These are phyloP conservation scores for Pterocles orientalis DNA, from an alignment of 2,113 vertebrate genomes.

Conservation along the genomic window DNA sequence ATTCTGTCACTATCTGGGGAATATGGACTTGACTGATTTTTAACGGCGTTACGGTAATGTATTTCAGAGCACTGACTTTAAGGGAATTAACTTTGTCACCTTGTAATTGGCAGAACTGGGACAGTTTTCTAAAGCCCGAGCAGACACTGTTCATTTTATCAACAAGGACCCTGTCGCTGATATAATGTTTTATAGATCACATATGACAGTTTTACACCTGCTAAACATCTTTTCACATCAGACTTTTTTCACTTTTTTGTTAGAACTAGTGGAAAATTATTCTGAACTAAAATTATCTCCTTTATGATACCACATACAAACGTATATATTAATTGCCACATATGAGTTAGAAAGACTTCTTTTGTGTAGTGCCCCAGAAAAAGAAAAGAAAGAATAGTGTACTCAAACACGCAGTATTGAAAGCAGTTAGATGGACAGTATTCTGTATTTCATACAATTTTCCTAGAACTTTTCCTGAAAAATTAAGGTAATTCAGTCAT, in stretches of 20 bases:
- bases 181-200: neutral
- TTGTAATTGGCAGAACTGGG: conserved; percentile 17
- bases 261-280: neutral
- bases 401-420: neutral
- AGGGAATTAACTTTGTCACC: conserved; percentile 39
- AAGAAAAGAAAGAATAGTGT: neutral
- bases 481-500: neutral
- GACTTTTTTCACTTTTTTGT: neutral
- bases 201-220: conserved; percentile 27
- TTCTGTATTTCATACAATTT: neutral
- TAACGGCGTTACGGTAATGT: neutral
- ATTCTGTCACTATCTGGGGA: neutral
- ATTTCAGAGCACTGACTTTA: conserved; percentile 6
- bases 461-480: neutral
- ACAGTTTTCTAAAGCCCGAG: neutral
- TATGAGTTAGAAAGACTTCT: neutral
- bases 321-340: neutral
- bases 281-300: neutral
- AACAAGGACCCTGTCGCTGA: neutral
- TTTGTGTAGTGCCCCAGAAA: neutral
- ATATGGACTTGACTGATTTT: neutral
- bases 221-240: conserved; percentile 19
- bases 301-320: neutral
- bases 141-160: conserved; percentile 21
- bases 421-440: neutral